These are phyloP conservation scores for Charina bottae DNA, from an alignment of 2,113 vertebrate species.

Conservation along the genomic window DNA sequence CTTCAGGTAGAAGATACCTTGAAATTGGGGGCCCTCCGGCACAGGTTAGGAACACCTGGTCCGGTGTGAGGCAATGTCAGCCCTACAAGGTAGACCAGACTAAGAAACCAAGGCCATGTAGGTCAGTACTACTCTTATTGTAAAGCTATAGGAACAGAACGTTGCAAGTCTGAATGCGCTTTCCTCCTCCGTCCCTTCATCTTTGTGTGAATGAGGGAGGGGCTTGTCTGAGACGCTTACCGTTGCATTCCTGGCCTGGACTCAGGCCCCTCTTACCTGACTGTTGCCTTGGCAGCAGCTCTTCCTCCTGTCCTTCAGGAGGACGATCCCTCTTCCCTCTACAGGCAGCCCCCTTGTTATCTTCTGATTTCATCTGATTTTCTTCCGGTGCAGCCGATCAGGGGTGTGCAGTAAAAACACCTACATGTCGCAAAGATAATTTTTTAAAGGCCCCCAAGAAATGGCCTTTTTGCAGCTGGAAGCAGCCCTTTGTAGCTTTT, in stretches of 20 bases:
- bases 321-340: not conserved
- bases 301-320: not conserved
- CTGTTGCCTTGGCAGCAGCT: not conserved
- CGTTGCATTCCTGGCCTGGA: not conserved
- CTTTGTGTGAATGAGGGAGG: not conserved
- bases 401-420: not conserved
- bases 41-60: not conserved
- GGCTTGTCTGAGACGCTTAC: not conserved
- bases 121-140: not conserved
- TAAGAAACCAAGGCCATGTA: not conserved
- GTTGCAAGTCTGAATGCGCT: not conserved
- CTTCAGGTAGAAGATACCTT: not conserved
- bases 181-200: not conserved
- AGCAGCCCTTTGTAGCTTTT: not conserved
- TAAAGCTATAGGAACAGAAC: not conserved
- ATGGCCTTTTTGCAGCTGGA: not conserved
- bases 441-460: not conserved
- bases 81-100: not conserved
- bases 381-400: not conserved
- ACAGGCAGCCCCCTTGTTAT: not conserved
- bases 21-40: not conserved
- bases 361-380: not conserved
- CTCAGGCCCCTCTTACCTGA: not conserved
- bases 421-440: not conserved
- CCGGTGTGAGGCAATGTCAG: not conserved